phyloP scores from a whole-genome alignment of 1,140 invertebrate genomes.

The Drosophila ohnishii region DNA sequence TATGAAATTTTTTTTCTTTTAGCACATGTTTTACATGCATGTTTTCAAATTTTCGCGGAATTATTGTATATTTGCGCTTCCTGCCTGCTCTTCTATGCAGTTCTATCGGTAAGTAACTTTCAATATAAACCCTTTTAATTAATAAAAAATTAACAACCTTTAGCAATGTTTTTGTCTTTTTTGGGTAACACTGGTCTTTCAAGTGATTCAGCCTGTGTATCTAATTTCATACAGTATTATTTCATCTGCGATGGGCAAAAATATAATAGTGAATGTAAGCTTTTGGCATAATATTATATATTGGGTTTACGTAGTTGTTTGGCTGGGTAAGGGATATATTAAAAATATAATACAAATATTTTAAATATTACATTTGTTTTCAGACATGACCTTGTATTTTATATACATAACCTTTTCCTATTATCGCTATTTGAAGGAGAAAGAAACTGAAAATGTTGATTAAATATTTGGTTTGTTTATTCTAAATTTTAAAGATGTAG shows the following conservation, averaged over 20 bases:
- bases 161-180: constrained; percentile 13
- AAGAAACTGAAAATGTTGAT: background rate
- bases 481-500: background rate
- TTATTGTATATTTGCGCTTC: background rate
- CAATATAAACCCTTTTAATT: background rate
- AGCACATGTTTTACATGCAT: constrained; percentile 2
- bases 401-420: constrained; percentile 26
- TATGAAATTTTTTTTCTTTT: background rate
- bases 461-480: background rate
- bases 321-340: constrained; percentile 5
- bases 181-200: constrained; percentile 2
- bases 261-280: constrained; percentile 24
- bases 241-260: constrained; percentile 4
- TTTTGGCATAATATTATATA: constrained; percentile 1
- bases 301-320: constrained; percentile 11
- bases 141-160: background rate
- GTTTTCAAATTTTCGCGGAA: constrained; percentile 29
- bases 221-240: constrained; percentile 13
- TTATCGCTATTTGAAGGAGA: constrained; percentile 2
- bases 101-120: constrained; percentile 17
- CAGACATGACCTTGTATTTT: constrained; percentile 21
- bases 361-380: background rate
- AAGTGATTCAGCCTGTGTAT: constrained; percentile 3
- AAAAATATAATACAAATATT: background rate
- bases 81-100: constrained; percentile 1